Base-by-base conservation (phyloP, 1,140 invertebrate genomes). In the Drosophila neocordata region DNA sequence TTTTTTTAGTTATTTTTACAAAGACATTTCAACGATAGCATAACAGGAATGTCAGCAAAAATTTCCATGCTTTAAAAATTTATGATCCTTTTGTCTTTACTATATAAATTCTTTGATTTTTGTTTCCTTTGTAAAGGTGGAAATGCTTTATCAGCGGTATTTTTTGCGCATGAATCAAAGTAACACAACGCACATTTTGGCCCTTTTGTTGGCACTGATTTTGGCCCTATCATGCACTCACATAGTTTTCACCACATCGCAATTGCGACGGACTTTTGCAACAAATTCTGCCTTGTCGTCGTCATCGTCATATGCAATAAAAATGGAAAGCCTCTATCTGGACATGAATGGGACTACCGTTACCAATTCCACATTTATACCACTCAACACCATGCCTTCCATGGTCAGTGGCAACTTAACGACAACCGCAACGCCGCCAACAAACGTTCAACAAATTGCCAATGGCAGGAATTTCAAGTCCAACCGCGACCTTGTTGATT, bases 91-190 rank as follows among this genome's bases (percentile, higher is more conserved):
- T 24, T 24, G 22, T 4, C 2, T 24, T 1, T 24, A 24, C 2
- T 24, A 31, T 31, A 31, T 6, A 31, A 31, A 31, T 31, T 31
- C 27, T 31, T 31, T 31, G 27, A 20, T 60, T 31, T 38, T 61
- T 22, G 37, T 73, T 67, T n/a, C 22, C 61, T 70, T 91, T 91
- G 15, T 93, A 6, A 31, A 97, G 95, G 96, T 98, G 81, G 97
- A 98, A 92, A 95, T 95, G 94, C 92, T 98, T 52, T 98, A 98
- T 92, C 97, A 98, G 92, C 94, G 97, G 48, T 98, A 98, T 92
- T 98, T 98, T 91, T 94, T 98, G 61, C 95, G 97, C 65, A 96
- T 98, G 94, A 98, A 97, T 93, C 97, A 98, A 92, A 96, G 95
- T 77, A 97, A 97, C 91, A 95, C 97, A 93, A 97, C 95, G 1